Evolutionary conservation across 2,113 vertebrate species (phyloP), one percentile per base, ranked within the genome.

Genomic region (Heterotilapia buettikoferi): DNA sequence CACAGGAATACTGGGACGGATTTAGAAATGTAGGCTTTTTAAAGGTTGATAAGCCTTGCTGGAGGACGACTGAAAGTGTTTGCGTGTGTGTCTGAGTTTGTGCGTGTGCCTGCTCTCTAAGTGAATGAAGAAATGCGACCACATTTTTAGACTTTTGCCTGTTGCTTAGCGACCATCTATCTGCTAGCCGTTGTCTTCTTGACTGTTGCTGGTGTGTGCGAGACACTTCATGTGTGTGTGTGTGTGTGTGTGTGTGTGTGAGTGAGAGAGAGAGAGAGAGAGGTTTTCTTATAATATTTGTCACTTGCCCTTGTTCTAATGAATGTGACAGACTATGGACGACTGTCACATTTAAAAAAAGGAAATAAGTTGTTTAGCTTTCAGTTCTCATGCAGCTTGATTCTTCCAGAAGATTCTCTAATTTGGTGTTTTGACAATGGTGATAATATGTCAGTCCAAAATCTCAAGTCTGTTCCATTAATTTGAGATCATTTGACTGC

Each of bases 101-200:
- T 90, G 78, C 5, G 47, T 84, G 91, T 59, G 87, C 66, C 73
- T 82, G 83, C 84, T 81, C 59, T 83, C 21, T 52, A 86, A 88
- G 59, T 19, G 57, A 85, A 82, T 82, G 79, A 89, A 91, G 84
- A 92, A 92, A 92, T 82, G 85, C 88, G 61, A 86, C 88, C 88
- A 88, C 89, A 95, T 96, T 96, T 96, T 95, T 96, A 95, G 94
- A 84, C 88, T 91, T 84, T 92, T 89, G 87, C 88, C 90, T 95
- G 96, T 96, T 97, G 96, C 96, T 96, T 95, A 95, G 96, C 92
- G 91, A 96, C 96, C 90, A 86, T 84, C 85, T 81, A 38, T 84
- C 90, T 84, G 83, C 79, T 87, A 94, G 93, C 90, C 86, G 88
- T 90, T 94, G 94, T 95, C 93, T 92, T 92, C 79, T 91, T 94